These are phyloP conservation scores for Epinotia demarniana DNA, from an alignment of 2,888 invertebrate species.

Conservation along the genomic window DNA sequence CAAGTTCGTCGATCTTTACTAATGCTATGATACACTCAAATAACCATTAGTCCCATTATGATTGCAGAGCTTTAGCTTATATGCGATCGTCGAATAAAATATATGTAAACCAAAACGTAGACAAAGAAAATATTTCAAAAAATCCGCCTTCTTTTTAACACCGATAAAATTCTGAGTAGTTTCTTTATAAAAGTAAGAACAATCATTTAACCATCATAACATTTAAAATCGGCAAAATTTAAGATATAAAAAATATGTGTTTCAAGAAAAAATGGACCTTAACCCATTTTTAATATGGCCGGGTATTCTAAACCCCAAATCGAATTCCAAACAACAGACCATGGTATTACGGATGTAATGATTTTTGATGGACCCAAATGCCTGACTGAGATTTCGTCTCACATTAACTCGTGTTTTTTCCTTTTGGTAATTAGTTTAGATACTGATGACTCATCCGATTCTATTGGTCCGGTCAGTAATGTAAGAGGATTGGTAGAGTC, in stretches of 20 bases:
- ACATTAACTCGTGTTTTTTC: conserved; percentile 72
- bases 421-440: conserved; percentile 81
- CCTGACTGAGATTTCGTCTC: conserved; percentile 68
- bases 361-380: conserved; percentile 69
- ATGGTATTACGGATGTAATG: conserved; percentile 60
- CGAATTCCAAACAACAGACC: conserved; percentile 49
- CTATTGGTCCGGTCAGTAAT: conserved; percentile 75
- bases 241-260: not conserved
- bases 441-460: conserved; percentile 80
- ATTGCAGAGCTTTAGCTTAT: conserved; percentile 5
- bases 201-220: not conserved
- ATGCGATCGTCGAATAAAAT: not conserved
- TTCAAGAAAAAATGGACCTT: conserved; percentile 6
- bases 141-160: not conserved
- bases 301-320: conserved; percentile 47
- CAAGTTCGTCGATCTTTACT: conserved; percentile 32
- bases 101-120: not conserved
- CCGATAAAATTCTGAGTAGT: not conserved
- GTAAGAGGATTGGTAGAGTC: conserved; percentile 37
- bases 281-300: not conserved
- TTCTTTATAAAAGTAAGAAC: not conserved
- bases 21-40: conserved; percentile 29
- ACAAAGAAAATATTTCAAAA: not conserved
- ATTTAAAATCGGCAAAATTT: not conserved
- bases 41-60: conserved; percentile 19